Percentiles rank a stretch among this genome's conserved stretches.
Evolutionary conservation across 2,797 vertebrate genomes (phyloP).

Genomic region (Vireo griseus): DNA sequence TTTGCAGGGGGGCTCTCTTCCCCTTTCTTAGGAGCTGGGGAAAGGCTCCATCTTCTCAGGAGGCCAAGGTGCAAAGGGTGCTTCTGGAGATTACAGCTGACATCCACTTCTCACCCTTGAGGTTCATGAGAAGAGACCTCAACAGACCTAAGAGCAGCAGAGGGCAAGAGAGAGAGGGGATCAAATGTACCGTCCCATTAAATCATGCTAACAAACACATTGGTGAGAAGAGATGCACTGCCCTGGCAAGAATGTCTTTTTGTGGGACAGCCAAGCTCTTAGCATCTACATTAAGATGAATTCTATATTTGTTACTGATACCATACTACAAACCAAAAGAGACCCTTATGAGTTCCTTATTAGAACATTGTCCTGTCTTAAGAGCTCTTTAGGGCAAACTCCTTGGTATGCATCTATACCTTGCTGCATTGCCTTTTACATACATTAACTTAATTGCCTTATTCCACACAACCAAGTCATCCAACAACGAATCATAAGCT

Average conservation of each 20-base stretch:
- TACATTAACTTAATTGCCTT: too few relatives aligned
- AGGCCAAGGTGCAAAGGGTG: not conserved
- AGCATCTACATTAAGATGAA: not conserved
- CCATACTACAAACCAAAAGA: not conserved
- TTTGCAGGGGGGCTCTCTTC: accelerated
- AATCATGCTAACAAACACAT: not conserved
- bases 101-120: not conserved
- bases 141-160: not conserved
- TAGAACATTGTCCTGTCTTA: not conserved
- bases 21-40: not conserved
- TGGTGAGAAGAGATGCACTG: not conserved
- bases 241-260: not conserved
- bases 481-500: not conserved
- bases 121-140: not conserved
- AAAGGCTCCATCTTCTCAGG: not conserved
- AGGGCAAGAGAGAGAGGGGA: not conserved
- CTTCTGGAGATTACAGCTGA: not conserved
- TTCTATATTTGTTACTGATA: not conserved
- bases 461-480: not conserved
- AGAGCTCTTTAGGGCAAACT: not conserved
- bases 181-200: not conserved
- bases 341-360: not conserved
- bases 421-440: not conserved
- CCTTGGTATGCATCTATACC: not conserved
- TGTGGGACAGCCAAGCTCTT: not conserved